A percentile compares a stretch with the other conserved stretches of the same genome.
Evolutionary conservation across 1,140 invertebrate species (phyloP).

Genomic region (Euschistus heros): DNA sequence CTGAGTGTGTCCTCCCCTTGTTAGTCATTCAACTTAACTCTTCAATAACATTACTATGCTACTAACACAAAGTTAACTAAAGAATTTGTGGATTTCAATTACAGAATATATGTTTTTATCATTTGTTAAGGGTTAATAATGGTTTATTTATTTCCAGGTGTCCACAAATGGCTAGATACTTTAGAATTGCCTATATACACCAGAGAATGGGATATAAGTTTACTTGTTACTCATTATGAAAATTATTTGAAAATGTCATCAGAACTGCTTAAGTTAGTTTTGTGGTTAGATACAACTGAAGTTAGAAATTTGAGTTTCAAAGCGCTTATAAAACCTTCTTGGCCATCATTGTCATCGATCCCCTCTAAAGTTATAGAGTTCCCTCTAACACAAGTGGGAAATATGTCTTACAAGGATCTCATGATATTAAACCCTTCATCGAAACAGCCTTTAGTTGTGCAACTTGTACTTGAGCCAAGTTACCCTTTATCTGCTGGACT

Average conservation of each 20-base stretch:
- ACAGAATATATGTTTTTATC: background rate
- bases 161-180: conserved; percentile 58
- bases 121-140: conserved; percentile 22
- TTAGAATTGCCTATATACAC: conserved; percentile 50
- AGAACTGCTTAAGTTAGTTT: conserved; percentile 24
- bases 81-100: background rate
- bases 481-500: conserved; percentile 31
- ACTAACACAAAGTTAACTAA: too few relatives aligned
- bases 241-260: conserved; percentile 44
- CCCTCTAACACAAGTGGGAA: conserved; percentile 72
- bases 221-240: conserved; percentile 45
- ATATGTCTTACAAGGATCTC: conserved; percentile 52
- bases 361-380: conserved; percentile 47
- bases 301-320: conserved; percentile 41
- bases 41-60: too few relatives aligned
- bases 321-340: conserved; percentile 56
- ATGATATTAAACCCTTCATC: conserved; percentile 50
- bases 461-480: conserved; percentile 48
- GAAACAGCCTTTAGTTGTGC: conserved; percentile 44
- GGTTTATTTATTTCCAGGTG: conserved; percentile 33
- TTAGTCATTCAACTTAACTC: too few relatives aligned
- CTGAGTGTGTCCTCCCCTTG: too few relatives aligned
- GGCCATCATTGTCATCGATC: conserved; percentile 50
- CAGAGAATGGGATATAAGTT: conserved; percentile 48
- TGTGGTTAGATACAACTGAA: conserved; percentile 57